Percentiles rank a stretch among this genome's conserved stretches.
Evolutionary conservation across 2,113 vertebrate genomes (phyloP).

Genomic region (Galeopterus variegatus): DNA sequence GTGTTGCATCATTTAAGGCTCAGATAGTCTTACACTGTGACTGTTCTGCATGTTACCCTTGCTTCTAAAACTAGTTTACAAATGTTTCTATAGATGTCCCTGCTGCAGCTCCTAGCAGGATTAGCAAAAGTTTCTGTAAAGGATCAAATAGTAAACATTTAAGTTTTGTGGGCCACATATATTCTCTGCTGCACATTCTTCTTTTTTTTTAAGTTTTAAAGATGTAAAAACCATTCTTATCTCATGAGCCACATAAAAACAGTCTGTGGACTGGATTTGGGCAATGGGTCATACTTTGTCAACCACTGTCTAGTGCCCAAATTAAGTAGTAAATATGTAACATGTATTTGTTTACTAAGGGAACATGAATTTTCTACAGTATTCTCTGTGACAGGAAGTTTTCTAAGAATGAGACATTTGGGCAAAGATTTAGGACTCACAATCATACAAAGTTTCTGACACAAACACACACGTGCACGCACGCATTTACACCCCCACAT

Average conservation of each 20-base stretch:
- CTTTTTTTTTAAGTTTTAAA: background rate
- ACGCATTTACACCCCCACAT: background rate
- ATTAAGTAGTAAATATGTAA: background rate
- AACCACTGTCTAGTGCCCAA: background rate
- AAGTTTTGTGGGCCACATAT: background rate
- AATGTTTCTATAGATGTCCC: background rate
- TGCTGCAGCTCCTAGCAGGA: background rate
- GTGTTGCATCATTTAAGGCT: background rate
- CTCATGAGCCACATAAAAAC: background rate
- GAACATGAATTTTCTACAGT: background rate
- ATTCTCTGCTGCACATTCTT: background rate
- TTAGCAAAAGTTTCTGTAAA: slow-evolving; percentile 20
- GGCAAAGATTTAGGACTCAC: background rate
- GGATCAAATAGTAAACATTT: slow-evolving; percentile 44
- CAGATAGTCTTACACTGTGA: background rate
- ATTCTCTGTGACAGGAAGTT: background rate
- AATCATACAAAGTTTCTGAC: background rate
- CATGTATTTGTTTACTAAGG: background rate
- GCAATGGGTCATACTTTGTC: background rate
- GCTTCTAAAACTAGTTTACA: slow-evolving; percentile 35
- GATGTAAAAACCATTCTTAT: background rate
- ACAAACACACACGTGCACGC: background rate
- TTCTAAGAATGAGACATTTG: slow-evolving; percentile 1
- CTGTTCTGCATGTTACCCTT: background rate
- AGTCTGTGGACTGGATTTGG: background rate